phyloP scores from a whole-genome alignment of 2,797 vertebrate species.

The Rhabdophis nuchalis region DNA sequence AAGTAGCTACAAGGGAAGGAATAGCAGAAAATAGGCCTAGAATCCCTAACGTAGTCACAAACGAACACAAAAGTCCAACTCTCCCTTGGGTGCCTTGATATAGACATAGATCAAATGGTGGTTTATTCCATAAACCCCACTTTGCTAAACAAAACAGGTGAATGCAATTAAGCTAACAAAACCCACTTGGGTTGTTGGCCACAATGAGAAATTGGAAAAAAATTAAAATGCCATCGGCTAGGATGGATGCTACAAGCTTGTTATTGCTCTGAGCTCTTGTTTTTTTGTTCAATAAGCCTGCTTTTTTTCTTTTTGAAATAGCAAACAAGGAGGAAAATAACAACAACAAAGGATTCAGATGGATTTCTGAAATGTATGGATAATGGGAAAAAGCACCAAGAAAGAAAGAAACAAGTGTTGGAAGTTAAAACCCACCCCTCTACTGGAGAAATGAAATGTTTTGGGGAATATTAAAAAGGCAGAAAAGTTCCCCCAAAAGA shows the following conservation, averaged over 20 bases:
- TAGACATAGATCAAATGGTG: background rate
- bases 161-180: background rate
- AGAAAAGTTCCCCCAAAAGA: too few species aligned
- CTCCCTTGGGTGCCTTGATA: background rate
- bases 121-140: constrained; percentile 7
- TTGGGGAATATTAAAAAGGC: too few species aligned
- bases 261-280: constrained; percentile 27
- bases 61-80: background rate
- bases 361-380: constrained; percentile 25
- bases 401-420: too few species aligned
- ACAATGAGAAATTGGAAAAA: constrained; percentile 41
- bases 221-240: constrained; percentile 30
- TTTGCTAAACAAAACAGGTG: background rate
- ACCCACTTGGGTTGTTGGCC: constrained; percentile 30
- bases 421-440: too few species aligned
- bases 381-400: constrained; percentile 14
- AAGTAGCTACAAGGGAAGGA: too few species aligned
- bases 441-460: too few species aligned
- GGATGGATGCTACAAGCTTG: constrained; percentile 39
- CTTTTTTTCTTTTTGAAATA: background rate
- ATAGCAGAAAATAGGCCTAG: background rate
- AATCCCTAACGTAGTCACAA: background rate
- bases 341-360: constrained; percentile 15
- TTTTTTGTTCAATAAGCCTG: constrained; percentile 30
- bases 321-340: background rate